Evolutionary conservation across 2,113 vertebrate genomes (phyloP).

Genomic region (Collichthys lucidus): DNA sequence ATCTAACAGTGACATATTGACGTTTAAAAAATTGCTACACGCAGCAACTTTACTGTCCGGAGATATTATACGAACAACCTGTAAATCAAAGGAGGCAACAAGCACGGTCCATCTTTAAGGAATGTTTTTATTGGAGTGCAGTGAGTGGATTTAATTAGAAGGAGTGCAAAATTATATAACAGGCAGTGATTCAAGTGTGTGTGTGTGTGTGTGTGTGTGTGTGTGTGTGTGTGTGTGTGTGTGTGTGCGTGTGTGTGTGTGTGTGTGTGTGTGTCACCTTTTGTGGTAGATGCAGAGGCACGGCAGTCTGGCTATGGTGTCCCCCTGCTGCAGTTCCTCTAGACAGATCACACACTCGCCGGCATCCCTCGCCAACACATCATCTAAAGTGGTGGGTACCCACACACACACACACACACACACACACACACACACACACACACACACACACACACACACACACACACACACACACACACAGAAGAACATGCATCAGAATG

Average conservation of each 20-base stretch:
- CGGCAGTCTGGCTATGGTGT: conserved; percentile 99
- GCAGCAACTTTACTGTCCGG: conserved; percentile 7
- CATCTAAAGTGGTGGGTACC: conserved; percentile 84
- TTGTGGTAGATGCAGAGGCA: conserved; percentile 99
- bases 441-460: conserved; percentile 29
- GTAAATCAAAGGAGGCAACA: conserved; percentile 21
- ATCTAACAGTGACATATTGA: conserved; percentile 18
- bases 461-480: conserved; percentile 49
- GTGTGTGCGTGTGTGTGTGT: no score
- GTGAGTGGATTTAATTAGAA: conserved; percentile 59
- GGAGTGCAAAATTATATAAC: conserved; percentile 54
- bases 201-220: conserved; percentile 40
- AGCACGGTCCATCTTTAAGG: conserved; percentile 20
- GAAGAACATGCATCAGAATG: conserved; percentile 55
- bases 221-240: conserved; percentile 14
- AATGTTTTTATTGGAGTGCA: conserved; percentile 37
- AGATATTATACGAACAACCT: conserved; percentile 23
- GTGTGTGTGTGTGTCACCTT: conserved; percentile 87
- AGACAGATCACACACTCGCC: conserved; percentile 99
- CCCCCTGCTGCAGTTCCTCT: conserved; percentile 98
- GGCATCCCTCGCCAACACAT: conserved; percentile 96
- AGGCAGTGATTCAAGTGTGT: conserved; percentile 38
- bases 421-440: conserved; percentile 25
- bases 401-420: conserved; percentile 42
- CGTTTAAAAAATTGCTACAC: conserved; percentile 39